Base-by-base conservation (phyloP, 1,140 invertebrate genomes). In the Platyura marginata region DNA sequence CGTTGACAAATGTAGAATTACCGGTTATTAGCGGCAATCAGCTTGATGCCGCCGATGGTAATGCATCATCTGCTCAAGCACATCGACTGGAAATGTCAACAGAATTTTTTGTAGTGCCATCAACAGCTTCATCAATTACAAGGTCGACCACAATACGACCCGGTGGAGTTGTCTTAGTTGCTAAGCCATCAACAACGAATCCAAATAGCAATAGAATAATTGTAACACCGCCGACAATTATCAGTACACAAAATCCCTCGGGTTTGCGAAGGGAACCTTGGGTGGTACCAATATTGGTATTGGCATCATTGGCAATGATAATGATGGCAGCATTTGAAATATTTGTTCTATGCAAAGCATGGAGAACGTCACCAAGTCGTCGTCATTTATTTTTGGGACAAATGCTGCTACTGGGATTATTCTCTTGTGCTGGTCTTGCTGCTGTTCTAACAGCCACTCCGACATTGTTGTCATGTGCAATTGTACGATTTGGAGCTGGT, bases 361-460 rank as follows among this genome's bases (percentile, higher is more conserved):
- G 79, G 61, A 74, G 79, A 19, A 81, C 81, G n/a, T 78, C 77
- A 2, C 83, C 83, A 0, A 83, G 77, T 51, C 74, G 86, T 37
- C 70, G 87, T 6, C 86, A 93, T 55, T 69, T 94, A 39, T 89
- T 94, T 56, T 69, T 94, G 16, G 90, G 90, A 15, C 90, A 94
- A 61, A 81, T 88, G 57, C 71, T 95, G 37, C 69, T 94, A 13
- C 69, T 92, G 43, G 89, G 87, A 2, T 67, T 94, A 16, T 87
- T 94, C 56, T 66, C 83, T 2, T 78, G 81, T 47, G 85, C 86
- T 1, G 75, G 82, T 15, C 65, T 87, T 2, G 79, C 81, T 1
- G 80, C 86, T 3, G 70, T 88, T 1, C 78, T 84, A 19, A 75
- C 86, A 0, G 74, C 81, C 1, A 74, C 80, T 21, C 87, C 89